phyloP scores from a whole-genome alignment of 1,140 invertebrate genomes.

The Tachypleus tridentatus region DNA sequence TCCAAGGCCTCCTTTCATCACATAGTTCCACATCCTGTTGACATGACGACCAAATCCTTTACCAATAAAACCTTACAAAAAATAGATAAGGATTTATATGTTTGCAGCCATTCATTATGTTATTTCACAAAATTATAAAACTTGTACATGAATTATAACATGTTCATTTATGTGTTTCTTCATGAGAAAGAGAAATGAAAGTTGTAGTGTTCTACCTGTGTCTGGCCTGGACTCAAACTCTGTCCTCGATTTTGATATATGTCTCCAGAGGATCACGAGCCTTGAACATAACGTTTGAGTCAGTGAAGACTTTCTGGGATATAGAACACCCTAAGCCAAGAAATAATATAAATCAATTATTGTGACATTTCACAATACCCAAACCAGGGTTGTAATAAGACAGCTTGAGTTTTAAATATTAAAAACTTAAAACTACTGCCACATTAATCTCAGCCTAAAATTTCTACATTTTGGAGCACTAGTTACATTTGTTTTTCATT shows the following conservation, averaged over 20 bases:
- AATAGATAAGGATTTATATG: neutral
- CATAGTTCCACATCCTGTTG: constrained; percentile 84
- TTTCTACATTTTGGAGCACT: too few relatives aligned
- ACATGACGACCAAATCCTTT: constrained; percentile 79
- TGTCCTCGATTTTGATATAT: constrained; percentile 77
- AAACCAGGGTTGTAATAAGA: neutral
- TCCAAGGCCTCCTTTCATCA: constrained; percentile 70
- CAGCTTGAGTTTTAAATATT: too few relatives aligned
- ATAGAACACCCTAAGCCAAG: constrained; percentile 52
- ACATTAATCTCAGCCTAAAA: too few relatives aligned
- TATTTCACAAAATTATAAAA: too few relatives aligned
- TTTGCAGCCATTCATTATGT: neutral
- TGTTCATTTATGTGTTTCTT: too few relatives aligned
- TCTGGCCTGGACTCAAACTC: constrained; percentile 86
- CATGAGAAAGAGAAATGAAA: too few relatives aligned
- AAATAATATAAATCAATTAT: neutral
- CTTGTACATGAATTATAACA: too few relatives aligned
- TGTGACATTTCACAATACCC: constrained; percentile 48
- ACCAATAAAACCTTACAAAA: constrained; percentile 64
- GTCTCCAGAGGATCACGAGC: constrained; percentile 66
- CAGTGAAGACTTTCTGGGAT: constrained; percentile 70
- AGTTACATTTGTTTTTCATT: too few relatives aligned
- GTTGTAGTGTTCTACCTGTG: constrained; percentile 47
- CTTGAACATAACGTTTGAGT: constrained; percentile 75
- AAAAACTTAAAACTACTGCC: too few relatives aligned